Percentiles rank a stretch among this genome's conserved stretches.
These are phyloP conservation scores for Scalopus aquaticus DNA, from an alignment of 2,113 vertebrate genomes.

Conservation along the genomic window DNA sequence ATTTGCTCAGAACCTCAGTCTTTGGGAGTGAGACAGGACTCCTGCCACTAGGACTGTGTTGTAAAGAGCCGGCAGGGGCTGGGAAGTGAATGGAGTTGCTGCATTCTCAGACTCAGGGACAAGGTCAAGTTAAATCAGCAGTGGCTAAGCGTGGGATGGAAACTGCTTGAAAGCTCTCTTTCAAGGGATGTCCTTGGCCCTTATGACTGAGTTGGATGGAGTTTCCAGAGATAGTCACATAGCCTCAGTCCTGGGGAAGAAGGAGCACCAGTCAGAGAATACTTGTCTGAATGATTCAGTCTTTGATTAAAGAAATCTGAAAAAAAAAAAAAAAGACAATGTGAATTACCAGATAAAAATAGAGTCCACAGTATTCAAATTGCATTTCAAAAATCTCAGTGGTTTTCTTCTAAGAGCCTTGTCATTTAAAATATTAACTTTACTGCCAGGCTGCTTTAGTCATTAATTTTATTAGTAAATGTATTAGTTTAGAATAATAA, in stretches of 20 bases:
- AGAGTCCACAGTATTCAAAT: slow-evolving; percentile 13
- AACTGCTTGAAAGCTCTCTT: not conserved
- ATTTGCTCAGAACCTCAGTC: not conserved
- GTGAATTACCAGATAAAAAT: slow-evolving; percentile 56
- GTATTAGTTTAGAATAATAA: too few species aligned
- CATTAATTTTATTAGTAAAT: too few species aligned
- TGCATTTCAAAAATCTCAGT: slow-evolving; percentile 29
- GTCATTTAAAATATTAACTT: slow-evolving; percentile 55
- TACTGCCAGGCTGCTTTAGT: slow-evolving; percentile 35
- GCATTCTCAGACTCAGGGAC: not conserved
- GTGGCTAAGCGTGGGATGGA: not conserved
- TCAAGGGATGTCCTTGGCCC: not conserved
- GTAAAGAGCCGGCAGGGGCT: not conserved
- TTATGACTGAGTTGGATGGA: not conserved
- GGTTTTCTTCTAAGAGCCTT: slow-evolving; percentile 5
- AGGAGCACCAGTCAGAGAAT: not conserved
- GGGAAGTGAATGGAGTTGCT: not conserved
- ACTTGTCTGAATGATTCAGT: not conserved
- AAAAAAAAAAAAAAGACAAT: not conserved
- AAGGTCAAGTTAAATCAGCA: not conserved
- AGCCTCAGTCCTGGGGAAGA: not conserved
- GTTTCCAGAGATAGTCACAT: not conserved
- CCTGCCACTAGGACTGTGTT: not conserved
- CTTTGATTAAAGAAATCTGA: slow-evolving; percentile 34
- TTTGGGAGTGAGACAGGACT: not conserved